Percentiles rank a stretch among this genome's conserved stretches.
Conservation (phyloP, 2,888 invertebrate genomes). For the Deroplatys truncata region DNA sequence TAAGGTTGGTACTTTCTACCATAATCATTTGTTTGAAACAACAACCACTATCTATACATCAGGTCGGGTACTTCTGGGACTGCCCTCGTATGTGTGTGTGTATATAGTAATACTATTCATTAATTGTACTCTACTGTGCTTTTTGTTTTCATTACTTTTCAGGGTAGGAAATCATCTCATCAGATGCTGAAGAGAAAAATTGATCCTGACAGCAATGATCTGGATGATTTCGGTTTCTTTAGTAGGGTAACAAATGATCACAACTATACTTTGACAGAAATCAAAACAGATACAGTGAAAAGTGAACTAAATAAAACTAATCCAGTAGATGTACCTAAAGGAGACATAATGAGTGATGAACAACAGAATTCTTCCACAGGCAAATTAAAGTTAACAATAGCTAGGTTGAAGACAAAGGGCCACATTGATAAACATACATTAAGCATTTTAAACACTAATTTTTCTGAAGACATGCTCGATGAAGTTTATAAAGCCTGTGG, state of each 20-base stretch:
- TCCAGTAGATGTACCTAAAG: neutral
- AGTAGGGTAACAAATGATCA: neutral
- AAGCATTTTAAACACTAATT: neutral
- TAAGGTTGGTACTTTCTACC: too few species aligned
- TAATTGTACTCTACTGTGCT: too few species aligned
- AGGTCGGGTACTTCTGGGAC: too few species aligned
- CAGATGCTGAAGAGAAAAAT: neutral
- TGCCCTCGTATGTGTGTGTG: too few species aligned
- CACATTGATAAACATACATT: neutral
- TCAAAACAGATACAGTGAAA: neutral
- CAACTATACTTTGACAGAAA: neutral
- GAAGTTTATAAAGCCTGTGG: neutral
- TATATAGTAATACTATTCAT: too few species aligned
- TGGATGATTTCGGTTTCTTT: neutral
- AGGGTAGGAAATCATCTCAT: neutral
- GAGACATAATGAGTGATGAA: neutral
- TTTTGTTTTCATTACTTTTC: neutral
- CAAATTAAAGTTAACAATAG: neutral
- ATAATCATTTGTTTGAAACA: too few species aligned
- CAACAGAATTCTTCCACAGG: neutral
- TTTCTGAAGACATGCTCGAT: neutral
- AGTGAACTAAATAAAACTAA: neutral
- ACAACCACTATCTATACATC: too few species aligned
- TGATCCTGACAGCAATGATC: neutral
- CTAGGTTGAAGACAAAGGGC: neutral